phyloP scores from a whole-genome alignment of 1,140 invertebrate genomes.

The Sycophaga agraensis region DNA sequence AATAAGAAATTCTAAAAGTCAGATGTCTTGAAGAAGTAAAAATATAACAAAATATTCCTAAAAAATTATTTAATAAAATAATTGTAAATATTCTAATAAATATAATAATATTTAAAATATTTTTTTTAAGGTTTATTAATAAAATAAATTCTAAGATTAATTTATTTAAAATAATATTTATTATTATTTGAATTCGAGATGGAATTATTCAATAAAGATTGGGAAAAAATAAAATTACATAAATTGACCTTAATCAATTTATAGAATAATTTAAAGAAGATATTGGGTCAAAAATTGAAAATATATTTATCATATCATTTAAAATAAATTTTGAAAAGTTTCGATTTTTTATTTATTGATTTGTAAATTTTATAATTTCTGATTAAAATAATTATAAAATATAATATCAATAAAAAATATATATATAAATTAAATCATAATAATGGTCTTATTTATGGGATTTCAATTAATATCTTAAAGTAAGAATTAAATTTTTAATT shows the following conservation, averaged over 20 bases:
- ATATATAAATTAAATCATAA: too few species aligned
- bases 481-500: too few species aligned
- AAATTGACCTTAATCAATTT: constrained; percentile 60
- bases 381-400: too few species aligned
- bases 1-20: constrained; percentile 58
- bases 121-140: constrained; percentile 55
- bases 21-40: constrained; percentile 66
- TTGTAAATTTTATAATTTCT: too few species aligned
- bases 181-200: constrained; percentile 39
- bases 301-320: constrained; percentile 39
- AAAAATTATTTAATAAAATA: constrained; percentile 65
- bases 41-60: constrained; percentile 69
- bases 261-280: constrained; percentile 45
- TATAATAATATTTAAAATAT: constrained; percentile 59
- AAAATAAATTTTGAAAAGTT: too few species aligned
- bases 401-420: too few species aligned
- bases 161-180: constrained; percentile 45
- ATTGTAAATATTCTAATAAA: constrained; percentile 59
- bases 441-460: too few species aligned
- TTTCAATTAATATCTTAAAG: too few species aligned
- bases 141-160: constrained; percentile 49
- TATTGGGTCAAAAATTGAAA: constrained; percentile 38
- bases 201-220: constrained; percentile 57
- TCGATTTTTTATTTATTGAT: too few species aligned
- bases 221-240: constrained; percentile 55